These are phyloP conservation scores for Brachionus plicatilis DNA, from an alignment of 1,140 invertebrate genomes.

Conservation along the genomic window DNA sequence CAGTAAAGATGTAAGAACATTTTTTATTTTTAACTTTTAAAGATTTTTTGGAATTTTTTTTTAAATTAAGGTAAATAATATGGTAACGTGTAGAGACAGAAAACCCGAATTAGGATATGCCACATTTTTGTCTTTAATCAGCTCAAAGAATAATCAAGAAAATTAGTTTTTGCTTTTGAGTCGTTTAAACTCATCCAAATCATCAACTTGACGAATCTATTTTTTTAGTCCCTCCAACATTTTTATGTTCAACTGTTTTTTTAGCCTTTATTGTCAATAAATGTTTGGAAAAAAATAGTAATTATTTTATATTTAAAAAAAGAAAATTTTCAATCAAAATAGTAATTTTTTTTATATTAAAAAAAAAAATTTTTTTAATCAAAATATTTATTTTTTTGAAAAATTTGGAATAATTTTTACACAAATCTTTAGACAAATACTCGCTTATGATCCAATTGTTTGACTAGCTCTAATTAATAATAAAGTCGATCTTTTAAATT, in stretches of 20 bases:
- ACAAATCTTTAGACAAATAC: no score
- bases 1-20: background rate
- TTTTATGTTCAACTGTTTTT: background rate
- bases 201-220: background rate
- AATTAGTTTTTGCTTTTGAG: background rate
- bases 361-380: no score
- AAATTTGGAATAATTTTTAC: no score
- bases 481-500: no score
- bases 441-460: no score
- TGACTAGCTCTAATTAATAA: no score
- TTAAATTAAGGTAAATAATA: slow-evolving; percentile 6
- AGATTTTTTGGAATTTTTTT: background rate
- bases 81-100: slow-evolving; percentile 25
- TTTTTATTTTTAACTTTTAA: background rate
- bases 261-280: background rate
- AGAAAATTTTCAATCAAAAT: no score
- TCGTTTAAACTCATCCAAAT: background rate
- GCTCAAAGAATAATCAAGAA: background rate
- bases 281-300: background rate
- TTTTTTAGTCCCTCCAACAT: background rate
- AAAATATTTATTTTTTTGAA: no score
- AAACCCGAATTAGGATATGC: slow-evolving; percentile 14
- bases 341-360: no score
- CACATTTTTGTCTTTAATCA: background rate
- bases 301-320: no score